These are phyloP conservation scores for Slavum lentiscoides DNA, from an alignment of 2,888 invertebrate species.

Conservation along the genomic window DNA sequence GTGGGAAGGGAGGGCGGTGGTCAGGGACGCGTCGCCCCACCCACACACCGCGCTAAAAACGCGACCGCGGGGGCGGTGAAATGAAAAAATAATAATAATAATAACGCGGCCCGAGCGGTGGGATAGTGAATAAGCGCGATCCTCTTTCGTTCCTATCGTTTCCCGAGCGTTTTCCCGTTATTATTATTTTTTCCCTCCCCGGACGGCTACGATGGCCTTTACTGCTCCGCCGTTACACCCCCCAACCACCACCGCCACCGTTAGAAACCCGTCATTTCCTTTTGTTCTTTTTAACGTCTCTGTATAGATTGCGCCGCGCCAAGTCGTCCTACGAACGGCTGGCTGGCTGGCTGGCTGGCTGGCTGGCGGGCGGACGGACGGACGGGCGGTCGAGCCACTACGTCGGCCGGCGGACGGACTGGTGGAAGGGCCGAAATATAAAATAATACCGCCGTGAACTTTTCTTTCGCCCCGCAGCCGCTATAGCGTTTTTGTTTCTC, in stretches of 20 bases:
- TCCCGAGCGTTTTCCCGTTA: not conserved
- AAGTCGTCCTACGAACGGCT: conserved; percentile 46
- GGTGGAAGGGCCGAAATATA: conserved; percentile 51
- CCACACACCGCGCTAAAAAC: not conserved
- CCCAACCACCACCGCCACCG: not conserved
- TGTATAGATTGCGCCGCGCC: conserved; percentile 40
- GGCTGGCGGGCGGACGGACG: not conserved
- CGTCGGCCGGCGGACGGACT: not conserved
- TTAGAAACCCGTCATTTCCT: conserved; percentile 52
- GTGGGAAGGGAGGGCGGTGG: conserved; percentile 9
- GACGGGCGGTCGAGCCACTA: not conserved
- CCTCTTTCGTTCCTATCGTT: conserved; percentile 14
- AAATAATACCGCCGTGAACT: conserved; percentile 52
- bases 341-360: not conserved
- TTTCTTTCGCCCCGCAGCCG: conserved; percentile 41
- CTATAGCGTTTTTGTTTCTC: conserved; percentile 49
- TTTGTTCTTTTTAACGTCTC: conserved; percentile 53
- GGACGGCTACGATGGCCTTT: conserved; percentile 44
- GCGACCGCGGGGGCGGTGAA: not conserved
- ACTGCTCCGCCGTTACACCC: not conserved
- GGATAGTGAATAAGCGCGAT: conserved; percentile 15
- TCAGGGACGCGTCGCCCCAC: not conserved
- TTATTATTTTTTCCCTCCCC: conserved; percentile 6
- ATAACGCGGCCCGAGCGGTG: not conserved
- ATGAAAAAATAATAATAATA: not conserved